Percentiles rank a stretch among this genome's conserved stretches.
Conservation (phyloP, 1,140 invertebrate genomes). For the Philotrypesis tridentata region DNA sequence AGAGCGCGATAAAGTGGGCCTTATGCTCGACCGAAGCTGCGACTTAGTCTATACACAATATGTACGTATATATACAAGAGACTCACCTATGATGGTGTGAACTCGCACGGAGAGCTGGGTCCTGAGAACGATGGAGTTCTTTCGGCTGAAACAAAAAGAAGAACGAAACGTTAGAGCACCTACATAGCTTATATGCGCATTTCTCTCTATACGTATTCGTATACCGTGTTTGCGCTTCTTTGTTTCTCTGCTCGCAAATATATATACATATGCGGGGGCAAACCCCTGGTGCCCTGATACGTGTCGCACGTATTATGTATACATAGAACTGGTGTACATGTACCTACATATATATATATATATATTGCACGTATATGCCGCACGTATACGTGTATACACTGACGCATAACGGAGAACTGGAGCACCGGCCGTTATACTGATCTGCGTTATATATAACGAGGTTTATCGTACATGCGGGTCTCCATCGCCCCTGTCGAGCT, state of each 20-base stretch:
- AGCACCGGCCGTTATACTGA: slow-evolving; percentile 26
- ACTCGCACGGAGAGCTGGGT: slow-evolving; percentile 97
- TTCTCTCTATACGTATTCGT: too few relatives aligned
- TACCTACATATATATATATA: too few relatives aligned
- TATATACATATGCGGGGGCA: background rate
- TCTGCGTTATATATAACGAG: background rate
- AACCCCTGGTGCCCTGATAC: background rate
- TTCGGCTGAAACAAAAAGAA: slow-evolving; percentile 86
- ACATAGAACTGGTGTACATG: too few relatives aligned
- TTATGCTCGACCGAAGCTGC: background rate
- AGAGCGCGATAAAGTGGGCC: slow-evolving; percentile 7
- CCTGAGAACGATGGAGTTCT: slow-evolving; percentile 96
- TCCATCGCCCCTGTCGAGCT: background rate
- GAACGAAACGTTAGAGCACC: slow-evolving; percentile 13
- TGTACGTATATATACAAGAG: slow-evolving; percentile 10
- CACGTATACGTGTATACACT: background rate
- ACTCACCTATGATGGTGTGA: slow-evolving; percentile 98
- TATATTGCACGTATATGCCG: too few relatives aligned
- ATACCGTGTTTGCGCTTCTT: background rate
- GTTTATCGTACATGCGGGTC: background rate
- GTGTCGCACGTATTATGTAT: too few relatives aligned
- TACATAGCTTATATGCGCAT: background rate
- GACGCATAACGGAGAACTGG: slow-evolving; percentile 8
- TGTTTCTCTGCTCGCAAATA: background rate
- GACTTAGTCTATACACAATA: too few relatives aligned